These are phyloP conservation scores for Pristionchus maxplancki DNA, from an alignment of 2,888 invertebrate genomes.

Conservation along the genomic window DNA sequence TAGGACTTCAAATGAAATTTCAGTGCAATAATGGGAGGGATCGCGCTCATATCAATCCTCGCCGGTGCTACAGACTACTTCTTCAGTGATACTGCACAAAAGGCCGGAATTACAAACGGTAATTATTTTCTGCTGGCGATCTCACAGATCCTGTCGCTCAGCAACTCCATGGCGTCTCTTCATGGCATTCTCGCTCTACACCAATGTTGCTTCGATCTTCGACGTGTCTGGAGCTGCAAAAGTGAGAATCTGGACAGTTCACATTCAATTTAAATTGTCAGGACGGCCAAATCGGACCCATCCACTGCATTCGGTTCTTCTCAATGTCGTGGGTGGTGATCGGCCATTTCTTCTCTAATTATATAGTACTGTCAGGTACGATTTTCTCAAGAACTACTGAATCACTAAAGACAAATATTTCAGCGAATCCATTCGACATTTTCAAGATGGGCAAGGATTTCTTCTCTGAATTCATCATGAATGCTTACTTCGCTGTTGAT, in stretches of 20 bases:
- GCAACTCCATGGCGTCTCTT: not conserved
- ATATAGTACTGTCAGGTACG: not conserved
- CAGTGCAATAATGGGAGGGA: constrained; percentile 30
- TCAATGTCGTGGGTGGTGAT: constrained; percentile 49
- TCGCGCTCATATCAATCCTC: not conserved
- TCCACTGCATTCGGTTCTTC: constrained; percentile 52
- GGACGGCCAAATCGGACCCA: constrained; percentile 49
- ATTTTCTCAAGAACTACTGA: not conserved
- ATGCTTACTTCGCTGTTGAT: constrained; percentile 61
- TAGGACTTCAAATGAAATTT: not conserved
- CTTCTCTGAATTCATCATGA: constrained; percentile 56
- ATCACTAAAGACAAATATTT: too few relatives aligned
- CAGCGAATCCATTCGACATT: constrained; percentile 55
- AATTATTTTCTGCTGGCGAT: not conserved
- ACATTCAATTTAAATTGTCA: not conserved
- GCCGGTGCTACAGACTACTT: not conserved
- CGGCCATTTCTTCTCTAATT: constrained; percentile 30
- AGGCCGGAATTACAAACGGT: not conserved
- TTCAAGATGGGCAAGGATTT: constrained; percentile 47
- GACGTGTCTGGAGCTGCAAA: not conserved
- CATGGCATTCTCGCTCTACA: constrained; percentile 48
- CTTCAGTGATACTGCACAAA: not conserved
- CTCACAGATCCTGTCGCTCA: not conserved
- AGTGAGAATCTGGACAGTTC: not conserved
- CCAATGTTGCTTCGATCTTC: constrained; percentile 37